phyloP scores from a whole-genome alignment of 1,140 invertebrate genomes.

The Adoxophyes honmai region DNA sequence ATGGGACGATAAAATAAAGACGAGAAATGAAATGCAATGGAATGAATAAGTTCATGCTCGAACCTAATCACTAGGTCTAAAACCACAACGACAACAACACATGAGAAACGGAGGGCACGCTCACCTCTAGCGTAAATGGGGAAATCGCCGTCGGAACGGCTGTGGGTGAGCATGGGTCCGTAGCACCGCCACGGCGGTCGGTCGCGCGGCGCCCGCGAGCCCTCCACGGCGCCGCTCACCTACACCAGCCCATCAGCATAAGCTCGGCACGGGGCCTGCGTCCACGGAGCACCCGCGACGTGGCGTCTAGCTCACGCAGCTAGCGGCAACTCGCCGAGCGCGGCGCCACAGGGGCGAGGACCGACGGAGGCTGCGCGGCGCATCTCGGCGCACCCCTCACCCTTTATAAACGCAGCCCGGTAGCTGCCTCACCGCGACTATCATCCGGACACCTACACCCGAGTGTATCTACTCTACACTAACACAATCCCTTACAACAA shows the following conservation, averaged over 20 bases:
- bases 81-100: conserved; percentile 25
- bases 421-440: conserved; percentile 10
- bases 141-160: conserved; percentile 88
- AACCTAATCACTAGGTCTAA: conserved; percentile 11
- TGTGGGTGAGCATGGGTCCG: conserved; percentile 86
- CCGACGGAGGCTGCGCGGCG: conserved; percentile 66
- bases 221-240: conserved; percentile 70
- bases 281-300: conserved; percentile 36
- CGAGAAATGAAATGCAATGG: conserved; percentile 4
- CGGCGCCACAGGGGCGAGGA: conserved; percentile 52
- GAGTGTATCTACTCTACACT: conserved; percentile 3
- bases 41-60: conserved; percentile 8
- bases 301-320: conserved; percentile 44
- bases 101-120: conserved; percentile 22
- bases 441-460: conserved; percentile 1
- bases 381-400: conserved; percentile 65
- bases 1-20: neutral
- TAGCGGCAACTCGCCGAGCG: conserved; percentile 49
- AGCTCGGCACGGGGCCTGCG: conserved; percentile 48
- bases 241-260: conserved; percentile 49
- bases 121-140: conserved; percentile 82
- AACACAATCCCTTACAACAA: neutral
- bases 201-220: conserved; percentile 61
- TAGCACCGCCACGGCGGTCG: conserved; percentile 76
- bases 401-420: conserved; percentile 32